phyloP scores from a whole-genome alignment of 1,140 invertebrate genomes.

The Cyrtorhinus lividipennis region DNA sequence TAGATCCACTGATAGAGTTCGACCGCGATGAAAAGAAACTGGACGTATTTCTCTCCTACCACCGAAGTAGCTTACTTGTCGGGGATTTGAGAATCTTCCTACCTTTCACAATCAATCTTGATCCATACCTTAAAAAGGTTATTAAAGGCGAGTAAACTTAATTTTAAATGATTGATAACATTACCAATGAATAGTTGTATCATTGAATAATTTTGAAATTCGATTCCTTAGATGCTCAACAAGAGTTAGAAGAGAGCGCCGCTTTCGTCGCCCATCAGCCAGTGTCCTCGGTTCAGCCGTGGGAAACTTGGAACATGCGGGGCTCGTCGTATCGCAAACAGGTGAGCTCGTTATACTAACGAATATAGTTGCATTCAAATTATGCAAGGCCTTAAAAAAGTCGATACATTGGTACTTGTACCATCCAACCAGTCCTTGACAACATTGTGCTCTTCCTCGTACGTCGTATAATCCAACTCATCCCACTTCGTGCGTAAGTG shows the following conservation, averaged over 20 bases:
- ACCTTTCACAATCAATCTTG: conserved; percentile 91
- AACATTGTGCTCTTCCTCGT: no score
- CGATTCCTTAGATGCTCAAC: background rate
- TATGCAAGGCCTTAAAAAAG: no score
- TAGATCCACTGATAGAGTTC: conserved; percentile 75
- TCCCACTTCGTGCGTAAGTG: no score
- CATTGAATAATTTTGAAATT: background rate
- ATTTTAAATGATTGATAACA: background rate
- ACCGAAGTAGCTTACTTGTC: conserved; percentile 61
- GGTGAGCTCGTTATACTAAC: no score
- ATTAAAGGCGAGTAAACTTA: conserved; percentile 59
- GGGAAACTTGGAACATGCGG: background rate
- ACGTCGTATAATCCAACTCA: no score
- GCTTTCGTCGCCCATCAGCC: background rate
- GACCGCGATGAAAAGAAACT: conserved; percentile 89
- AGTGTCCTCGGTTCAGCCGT: background rate
- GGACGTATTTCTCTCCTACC: conserved; percentile 80
- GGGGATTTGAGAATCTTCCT: conserved; percentile 87
- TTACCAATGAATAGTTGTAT: background rate
- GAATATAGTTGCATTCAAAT: no score
- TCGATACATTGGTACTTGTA: background rate
- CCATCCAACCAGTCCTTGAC: background rate
- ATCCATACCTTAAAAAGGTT: conserved; percentile 89
- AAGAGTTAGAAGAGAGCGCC: background rate
- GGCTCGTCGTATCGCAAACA: background rate